A percentile compares a stretch with the other conserved stretches of the same genome.
phyloP scores from a whole-genome alignment of 2,113 vertebrate genomes.

The Xiphias gladius region DNA sequence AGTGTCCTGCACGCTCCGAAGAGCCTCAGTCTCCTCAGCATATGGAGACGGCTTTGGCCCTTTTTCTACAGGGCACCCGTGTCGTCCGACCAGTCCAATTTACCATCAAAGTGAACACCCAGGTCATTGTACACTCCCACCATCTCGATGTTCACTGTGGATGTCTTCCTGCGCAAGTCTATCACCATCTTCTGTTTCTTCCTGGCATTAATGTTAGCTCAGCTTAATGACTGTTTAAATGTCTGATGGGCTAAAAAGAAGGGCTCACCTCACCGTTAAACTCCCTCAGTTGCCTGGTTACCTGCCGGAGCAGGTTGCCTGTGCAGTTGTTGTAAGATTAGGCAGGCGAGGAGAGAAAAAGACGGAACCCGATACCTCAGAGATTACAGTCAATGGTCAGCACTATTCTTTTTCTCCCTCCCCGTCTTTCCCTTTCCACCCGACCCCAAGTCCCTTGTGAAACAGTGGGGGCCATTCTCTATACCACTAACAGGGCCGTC shows the following conservation, averaged over 20 bases:
- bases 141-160: background rate
- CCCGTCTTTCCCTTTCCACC: conserved; percentile 27
- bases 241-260: conserved; percentile 65
- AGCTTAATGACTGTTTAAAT: conserved; percentile 82
- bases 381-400: conserved; percentile 74
- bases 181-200: background rate
- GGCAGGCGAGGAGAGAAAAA: conserved; percentile 56
- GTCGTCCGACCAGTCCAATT: background rate
- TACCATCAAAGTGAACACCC: background rate
- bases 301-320: conserved; percentile 71
- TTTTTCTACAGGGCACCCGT: background rate
- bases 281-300: conserved; percentile 81
- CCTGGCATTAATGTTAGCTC: conserved; percentile 22
- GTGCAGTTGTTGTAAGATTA: conserved; percentile 58
- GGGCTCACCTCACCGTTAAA: conserved; percentile 65
- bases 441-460: conserved; percentile 58
- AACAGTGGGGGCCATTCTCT: conserved; percentile 83
- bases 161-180: background rate
- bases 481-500: conserved; percentile 78
- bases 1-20: background rate
- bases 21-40: background rate
- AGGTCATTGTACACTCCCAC: background rate
- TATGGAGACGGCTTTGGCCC: background rate
- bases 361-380: conserved; percentile 74
- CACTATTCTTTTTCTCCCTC: conserved; percentile 40